Conservation (phyloP, 2,797 vertebrate species). For the Sebastolobus altivelis region DNA sequence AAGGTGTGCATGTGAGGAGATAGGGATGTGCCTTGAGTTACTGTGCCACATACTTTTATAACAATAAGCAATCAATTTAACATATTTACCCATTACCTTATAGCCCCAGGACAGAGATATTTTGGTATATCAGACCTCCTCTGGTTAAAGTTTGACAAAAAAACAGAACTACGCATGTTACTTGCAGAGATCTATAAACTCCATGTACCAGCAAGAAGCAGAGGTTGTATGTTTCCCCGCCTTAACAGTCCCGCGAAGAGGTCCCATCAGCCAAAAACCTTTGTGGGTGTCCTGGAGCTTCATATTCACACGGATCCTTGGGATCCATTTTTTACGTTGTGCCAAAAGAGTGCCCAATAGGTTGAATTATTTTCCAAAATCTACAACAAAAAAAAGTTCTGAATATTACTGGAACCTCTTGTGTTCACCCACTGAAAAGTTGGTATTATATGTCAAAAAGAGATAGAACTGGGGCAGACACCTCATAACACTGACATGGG, state of each 20-base stretch:
- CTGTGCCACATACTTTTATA: conserved; percentile 32
- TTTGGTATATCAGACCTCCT: background rate
- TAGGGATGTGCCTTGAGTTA: background rate
- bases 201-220: conserved; percentile 16
- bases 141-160: background rate
- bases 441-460: background rate
- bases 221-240: background rate
- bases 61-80: conserved; percentile 13
- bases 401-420: conserved; percentile 6
- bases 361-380: background rate
- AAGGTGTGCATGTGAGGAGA: conserved; percentile 24
- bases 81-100: conserved; percentile 14
- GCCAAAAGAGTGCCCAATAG: conserved; percentile 23
- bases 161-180: background rate
- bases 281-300: conserved; percentile 14
- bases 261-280: conserved; percentile 4
- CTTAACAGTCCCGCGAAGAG: background rate
- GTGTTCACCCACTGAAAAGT: conserved; percentile 6
- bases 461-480: conserved; percentile 26
- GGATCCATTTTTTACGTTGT: conserved; percentile 58
- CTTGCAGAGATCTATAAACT: conserved; percentile 11
- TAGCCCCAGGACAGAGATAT: conserved; percentile 9
- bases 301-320: conserved; percentile 46
- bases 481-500: conserved; percentile 57
- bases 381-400: background rate